Evolutionary conservation across 2,113 vertebrate genomes (phyloP).

Genomic region (Lanius ludovicianus): DNA sequence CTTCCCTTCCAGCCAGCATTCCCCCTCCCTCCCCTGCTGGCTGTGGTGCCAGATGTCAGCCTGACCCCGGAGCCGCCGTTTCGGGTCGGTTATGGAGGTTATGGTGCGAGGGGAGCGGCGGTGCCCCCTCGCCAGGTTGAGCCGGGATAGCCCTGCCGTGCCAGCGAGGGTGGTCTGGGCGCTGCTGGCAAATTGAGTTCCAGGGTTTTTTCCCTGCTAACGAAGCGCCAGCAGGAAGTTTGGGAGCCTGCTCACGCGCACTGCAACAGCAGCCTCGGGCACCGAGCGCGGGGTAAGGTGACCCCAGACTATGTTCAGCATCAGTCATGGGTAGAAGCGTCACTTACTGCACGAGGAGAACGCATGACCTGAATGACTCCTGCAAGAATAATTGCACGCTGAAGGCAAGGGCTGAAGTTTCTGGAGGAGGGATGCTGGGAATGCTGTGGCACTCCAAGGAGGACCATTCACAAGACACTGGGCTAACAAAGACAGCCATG

Average conservation of each 20-base stretch:
- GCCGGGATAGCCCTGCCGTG: fast-evolving
- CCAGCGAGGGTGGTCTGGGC: not conserved
- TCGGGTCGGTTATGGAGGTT: not conserved
- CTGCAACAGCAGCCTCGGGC: not conserved
- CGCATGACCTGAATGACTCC: not conserved
- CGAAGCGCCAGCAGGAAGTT: not conserved
- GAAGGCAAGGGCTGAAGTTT: not conserved
- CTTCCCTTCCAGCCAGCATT: not conserved
- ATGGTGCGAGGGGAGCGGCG: fast-evolving
- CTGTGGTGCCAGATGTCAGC: conserved; percentile 29
- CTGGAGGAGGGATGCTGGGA: not conserved
- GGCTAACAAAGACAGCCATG: not conserved
- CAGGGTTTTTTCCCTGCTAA: not conserved
- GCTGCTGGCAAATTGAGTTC: not conserved
- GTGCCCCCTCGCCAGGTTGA: not conserved
- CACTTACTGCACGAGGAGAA: not conserved
- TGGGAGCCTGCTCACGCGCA: not conserved
- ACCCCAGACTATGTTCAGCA: not conserved
- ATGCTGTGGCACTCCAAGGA: not conserved
- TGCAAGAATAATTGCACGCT: not conserved
- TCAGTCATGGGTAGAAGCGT: not conserved
- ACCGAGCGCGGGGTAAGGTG: not conserved
- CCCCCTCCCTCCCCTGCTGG: not conserved
- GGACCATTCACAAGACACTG: fast-evolving
- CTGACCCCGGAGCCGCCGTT: not conserved